A percentile compares a stretch with the other conserved stretches of the same genome.
Evolutionary conservation across 2,113 vertebrate genomes (phyloP).

Genomic region (Pagrus major): DNA sequence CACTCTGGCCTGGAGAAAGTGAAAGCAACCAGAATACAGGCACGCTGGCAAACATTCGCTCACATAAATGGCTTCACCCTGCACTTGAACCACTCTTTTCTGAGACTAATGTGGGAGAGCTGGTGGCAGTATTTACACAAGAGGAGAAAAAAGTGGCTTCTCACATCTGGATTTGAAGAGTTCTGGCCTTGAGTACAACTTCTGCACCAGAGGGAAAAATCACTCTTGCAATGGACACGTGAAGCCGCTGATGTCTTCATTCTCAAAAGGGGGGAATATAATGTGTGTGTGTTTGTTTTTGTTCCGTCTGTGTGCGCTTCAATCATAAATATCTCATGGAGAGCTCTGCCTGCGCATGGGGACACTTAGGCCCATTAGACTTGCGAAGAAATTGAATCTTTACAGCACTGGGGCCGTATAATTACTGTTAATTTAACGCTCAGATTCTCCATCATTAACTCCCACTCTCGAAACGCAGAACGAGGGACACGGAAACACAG

Average conservation of each 20-base stretch:
- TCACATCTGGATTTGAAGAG: slow-evolving; percentile 36
- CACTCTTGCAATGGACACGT: neutral
- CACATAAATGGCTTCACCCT: slow-evolving; percentile 49
- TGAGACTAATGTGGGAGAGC: slow-evolving; percentile 25
- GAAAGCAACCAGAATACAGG: slow-evolving; percentile 56
- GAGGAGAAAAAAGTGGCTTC: slow-evolving; percentile 25
- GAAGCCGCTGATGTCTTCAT: neutral
- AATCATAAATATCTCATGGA: slow-evolving; percentile 75
- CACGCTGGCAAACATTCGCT: slow-evolving; percentile 42
- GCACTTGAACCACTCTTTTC: slow-evolving; percentile 50
- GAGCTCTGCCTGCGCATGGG: slow-evolving; percentile 90
- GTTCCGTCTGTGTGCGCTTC: slow-evolving; percentile 37
- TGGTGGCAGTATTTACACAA: slow-evolving; percentile 36
- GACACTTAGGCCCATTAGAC: slow-evolving; percentile 96
- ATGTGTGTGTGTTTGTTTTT: slow-evolving; percentile 37
- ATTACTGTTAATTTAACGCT: slow-evolving; percentile 99
- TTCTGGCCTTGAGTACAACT: neutral
- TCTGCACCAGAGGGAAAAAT: neutral
- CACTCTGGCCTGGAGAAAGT: slow-evolving; percentile 68
- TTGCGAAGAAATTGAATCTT: slow-evolving; percentile 97
- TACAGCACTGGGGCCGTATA: slow-evolving; percentile 95
- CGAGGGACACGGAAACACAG: slow-evolving; percentile 51
- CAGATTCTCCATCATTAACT: slow-evolving; percentile 98
- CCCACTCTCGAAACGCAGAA: slow-evolving; percentile 90
- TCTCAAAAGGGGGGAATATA: neutral